Evolutionary conservation across 2,113 vertebrate genomes (phyloP).

Genomic region (Acrocephalus kingi): DNA sequence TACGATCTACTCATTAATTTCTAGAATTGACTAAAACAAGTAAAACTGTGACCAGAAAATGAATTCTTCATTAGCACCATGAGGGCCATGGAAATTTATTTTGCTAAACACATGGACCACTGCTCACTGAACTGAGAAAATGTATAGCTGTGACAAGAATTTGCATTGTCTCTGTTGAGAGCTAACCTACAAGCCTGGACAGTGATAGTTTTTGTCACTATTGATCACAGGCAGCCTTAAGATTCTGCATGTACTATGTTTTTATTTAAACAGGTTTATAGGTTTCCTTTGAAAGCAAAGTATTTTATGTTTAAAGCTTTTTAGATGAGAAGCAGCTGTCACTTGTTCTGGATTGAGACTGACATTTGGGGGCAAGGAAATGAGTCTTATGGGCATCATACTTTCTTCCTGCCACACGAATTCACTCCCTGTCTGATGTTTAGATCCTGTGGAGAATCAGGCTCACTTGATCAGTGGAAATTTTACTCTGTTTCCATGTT

Average conservation of each 20-base stretch:
- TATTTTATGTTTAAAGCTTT: neutral
- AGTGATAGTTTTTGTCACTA: neutral
- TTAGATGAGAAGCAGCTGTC: neutral
- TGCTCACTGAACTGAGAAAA: neutral
- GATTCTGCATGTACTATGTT: neutral
- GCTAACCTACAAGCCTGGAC: neutral
- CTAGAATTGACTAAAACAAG: neutral
- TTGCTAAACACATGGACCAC: neutral
- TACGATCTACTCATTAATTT: neutral
- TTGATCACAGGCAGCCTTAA: neutral
- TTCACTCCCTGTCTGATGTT: neutral
- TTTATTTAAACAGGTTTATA: neutral
- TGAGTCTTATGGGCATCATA: neutral
- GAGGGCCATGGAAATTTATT: neutral
- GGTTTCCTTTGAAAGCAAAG: neutral
- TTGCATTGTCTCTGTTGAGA: neutral
- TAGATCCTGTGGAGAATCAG: neutral
- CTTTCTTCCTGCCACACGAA: constrained; percentile 4
- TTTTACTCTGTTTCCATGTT: neutral
- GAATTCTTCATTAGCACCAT: neutral
- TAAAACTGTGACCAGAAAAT: neutral
- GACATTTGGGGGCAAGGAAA: neutral
- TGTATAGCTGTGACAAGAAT: neutral
- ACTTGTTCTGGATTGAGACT: neutral
- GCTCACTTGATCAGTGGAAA: neutral